A percentile compares a stretch with the other conserved stretches of the same genome.
phyloP scores from a whole-genome alignment of 2,113 vertebrate genomes.

The Sclerurus mexicanus region DNA sequence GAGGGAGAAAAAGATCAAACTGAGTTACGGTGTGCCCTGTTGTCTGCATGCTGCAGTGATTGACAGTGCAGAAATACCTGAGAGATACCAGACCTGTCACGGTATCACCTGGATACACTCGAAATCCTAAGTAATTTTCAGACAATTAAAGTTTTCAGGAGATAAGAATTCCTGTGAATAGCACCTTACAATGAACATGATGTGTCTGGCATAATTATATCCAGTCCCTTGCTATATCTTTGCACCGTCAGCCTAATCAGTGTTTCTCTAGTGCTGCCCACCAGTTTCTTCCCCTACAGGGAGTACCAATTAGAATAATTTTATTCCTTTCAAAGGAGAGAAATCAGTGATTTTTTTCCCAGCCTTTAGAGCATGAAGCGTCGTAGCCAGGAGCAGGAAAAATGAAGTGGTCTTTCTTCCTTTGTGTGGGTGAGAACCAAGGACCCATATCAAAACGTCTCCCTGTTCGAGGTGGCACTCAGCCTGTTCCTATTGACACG shows the following conservation, averaged over 20 bases:
- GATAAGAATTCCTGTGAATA: background rate
- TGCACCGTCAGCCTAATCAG: background rate
- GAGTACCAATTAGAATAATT: background rate
- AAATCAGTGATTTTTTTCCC: background rate
- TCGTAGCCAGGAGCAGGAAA: background rate
- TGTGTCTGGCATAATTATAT: background rate
- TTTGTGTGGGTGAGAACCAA: background rate
- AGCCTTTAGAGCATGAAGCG: background rate
- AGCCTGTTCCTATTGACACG: background rate
- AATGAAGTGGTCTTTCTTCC: background rate
- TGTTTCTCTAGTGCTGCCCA: background rate
- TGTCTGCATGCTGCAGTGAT: background rate
- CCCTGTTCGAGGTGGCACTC: background rate
- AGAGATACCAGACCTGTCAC: background rate
- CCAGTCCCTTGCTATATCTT: background rate
- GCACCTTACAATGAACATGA: background rate
- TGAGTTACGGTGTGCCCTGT: background rate
- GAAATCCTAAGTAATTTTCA: background rate
- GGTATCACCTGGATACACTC: background rate
- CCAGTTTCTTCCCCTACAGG: background rate
- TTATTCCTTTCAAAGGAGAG: background rate
- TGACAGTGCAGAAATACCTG: background rate
- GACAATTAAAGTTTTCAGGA: background rate
- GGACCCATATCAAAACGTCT: background rate
- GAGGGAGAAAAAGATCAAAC: background rate